phyloP scores from a whole-genome alignment of 2,888 invertebrate species.

The Conomelus anceps region DNA sequence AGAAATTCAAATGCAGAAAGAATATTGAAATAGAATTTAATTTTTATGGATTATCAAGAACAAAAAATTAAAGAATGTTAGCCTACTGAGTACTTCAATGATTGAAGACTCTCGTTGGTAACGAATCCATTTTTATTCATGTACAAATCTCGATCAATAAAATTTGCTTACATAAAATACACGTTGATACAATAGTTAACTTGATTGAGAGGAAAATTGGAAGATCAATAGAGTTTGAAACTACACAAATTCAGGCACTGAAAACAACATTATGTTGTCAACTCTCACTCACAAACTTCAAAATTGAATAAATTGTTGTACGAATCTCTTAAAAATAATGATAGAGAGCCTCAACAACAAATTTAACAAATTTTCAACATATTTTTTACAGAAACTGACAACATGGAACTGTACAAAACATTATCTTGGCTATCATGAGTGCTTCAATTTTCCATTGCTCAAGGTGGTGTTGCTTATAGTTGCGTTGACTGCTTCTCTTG shows the following conservation, averaged over 20 bases:
- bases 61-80: background rate
- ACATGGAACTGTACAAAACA: background rate
- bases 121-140: background rate
- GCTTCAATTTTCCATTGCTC: conserved; percentile 55
- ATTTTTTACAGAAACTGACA: background rate
- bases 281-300: background rate
- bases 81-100: background rate
- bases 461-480: conserved; percentile 49
- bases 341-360: background rate
- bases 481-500: conserved; percentile 65
- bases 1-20: too few species aligned
- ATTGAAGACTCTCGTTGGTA: background rate
- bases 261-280: background rate
- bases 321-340: background rate
- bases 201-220: background rate
- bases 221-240: background rate
- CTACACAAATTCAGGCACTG: background rate
- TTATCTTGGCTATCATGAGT: conserved; percentile 48
- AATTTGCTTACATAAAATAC: background rate
- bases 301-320: background rate
- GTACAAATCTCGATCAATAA: background rate
- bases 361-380: background rate
- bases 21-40: background rate
- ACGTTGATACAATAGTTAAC: background rate
- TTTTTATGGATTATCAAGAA: background rate